Evolutionary conservation across 1,140 invertebrate species (phyloP).

Genomic region (Hestina assimilis): DNA sequence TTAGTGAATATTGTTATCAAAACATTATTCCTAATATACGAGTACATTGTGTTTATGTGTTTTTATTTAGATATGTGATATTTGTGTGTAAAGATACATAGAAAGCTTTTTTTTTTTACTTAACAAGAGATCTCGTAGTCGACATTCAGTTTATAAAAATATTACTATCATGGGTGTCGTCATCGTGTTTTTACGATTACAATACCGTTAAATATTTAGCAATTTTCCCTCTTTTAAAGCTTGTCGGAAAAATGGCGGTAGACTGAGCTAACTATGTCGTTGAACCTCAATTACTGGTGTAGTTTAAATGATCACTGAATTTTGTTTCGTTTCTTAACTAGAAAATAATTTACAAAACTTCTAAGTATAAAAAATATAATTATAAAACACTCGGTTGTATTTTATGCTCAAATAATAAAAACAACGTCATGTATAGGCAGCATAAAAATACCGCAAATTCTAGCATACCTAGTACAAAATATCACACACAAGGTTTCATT

Average conservation of each 20-base stretch:
- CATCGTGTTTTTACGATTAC: slow-evolving; percentile 30
- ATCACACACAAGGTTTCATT: slow-evolving; percentile 68
- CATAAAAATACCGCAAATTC: slow-evolving; percentile 61
- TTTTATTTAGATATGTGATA: slow-evolving; percentile 73
- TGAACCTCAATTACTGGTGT: slow-evolving; percentile 1
- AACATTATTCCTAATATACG: slow-evolving; percentile 71
- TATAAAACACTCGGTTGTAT: slow-evolving; percentile 53
- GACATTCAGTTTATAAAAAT: slow-evolving; percentile 68
- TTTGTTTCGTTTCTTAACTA: slow-evolving; percentile 56
- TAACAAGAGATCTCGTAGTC: slow-evolving; percentile 47
- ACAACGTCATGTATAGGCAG: slow-evolving; percentile 59
- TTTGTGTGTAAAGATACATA: slow-evolving; percentile 67
- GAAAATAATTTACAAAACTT: slow-evolving; percentile 73
- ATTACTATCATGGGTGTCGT: slow-evolving; percentile 57
- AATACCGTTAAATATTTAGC: slow-evolving; percentile 39
- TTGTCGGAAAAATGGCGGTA: not conserved
- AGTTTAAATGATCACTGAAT: slow-evolving; percentile 3
- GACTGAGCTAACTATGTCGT: slow-evolving; percentile 9
- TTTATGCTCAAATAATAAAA: slow-evolving; percentile 53
- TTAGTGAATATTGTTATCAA: slow-evolving; percentile 74
- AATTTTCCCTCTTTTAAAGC: slow-evolving; percentile 23
- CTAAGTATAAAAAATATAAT: slow-evolving; percentile 76
- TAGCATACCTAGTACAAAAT: slow-evolving; percentile 71
- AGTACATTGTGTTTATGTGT: slow-evolving; percentile 65
- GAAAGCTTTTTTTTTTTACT: slow-evolving; percentile 62